These are phyloP conservation scores for Hassar affinis DNA, from an alignment of 2,113 vertebrate genomes.

Conservation along the genomic window DNA sequence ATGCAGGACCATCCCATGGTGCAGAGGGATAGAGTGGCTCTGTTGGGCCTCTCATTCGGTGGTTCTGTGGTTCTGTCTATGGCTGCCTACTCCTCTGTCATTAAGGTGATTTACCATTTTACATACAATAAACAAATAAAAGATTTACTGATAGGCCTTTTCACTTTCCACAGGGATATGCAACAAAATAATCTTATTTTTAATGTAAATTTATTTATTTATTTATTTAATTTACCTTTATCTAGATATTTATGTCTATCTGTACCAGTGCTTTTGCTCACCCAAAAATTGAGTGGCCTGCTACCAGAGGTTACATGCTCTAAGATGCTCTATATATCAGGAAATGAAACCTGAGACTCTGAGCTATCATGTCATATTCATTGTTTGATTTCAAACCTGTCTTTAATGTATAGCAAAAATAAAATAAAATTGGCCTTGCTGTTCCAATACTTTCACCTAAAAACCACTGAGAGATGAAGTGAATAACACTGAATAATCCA, in stretches of 20 bases:
- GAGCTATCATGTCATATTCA: no score
- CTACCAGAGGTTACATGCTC: background rate
- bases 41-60: slow-evolving; percentile 68
- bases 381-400: no score
- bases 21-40: slow-evolving; percentile 57
- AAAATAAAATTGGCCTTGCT: no score
- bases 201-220: no score
- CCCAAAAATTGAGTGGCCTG: background rate
- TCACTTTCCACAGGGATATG: background rate
- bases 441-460: no score
- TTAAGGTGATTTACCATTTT: slow-evolving; percentile 49
- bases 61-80: slow-evolving; percentile 43
- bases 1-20: slow-evolving; percentile 66
- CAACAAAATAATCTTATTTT: background rate
- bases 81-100: slow-evolving; percentile 33
- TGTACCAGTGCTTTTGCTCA: background rate
- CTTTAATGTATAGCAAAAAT: no score
- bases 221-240: background rate
- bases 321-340: background rate
- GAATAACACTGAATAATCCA: no score
- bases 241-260: background rate
- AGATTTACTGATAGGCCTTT: background rate
- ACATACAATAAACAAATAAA: background rate
- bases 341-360: no score
- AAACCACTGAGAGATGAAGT: no score